Percentiles rank a stretch among this genome's conserved stretches.
Evolutionary conservation across 2,113 vertebrate species (phyloP).

Genomic region (Telmatochromis sp.): DNA sequence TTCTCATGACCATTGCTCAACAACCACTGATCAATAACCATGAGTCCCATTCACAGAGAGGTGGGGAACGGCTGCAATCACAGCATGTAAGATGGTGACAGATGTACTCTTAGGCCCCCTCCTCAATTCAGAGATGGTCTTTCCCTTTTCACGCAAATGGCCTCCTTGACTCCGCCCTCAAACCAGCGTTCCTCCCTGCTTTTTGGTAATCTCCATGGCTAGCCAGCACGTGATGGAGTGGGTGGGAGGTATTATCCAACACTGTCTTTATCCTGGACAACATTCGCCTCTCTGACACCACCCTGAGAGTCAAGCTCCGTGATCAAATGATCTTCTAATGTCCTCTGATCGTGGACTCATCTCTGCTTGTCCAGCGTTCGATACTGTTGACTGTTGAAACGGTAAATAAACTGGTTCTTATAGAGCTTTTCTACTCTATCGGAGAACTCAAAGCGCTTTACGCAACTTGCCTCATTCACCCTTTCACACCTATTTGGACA

Average conservation of each 20-base stretch:
- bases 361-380: not conserved
- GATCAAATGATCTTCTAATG: not conserved
- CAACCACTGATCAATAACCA: fast-evolving
- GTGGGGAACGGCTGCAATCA: fast-evolving
- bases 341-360: not conserved
- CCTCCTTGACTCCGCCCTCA: not conserved
- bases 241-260: not conserved
- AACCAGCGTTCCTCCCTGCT: not conserved
- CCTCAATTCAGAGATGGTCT: fast-evolving
- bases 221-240: fast-evolving
- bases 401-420: not conserved
- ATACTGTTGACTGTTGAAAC: fast-evolving
- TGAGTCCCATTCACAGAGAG: not conserved
- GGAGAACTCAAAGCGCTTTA: fast-evolving
- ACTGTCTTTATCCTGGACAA: not conserved
- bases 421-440: not conserved
- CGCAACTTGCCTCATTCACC: not conserved
- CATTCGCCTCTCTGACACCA: not conserved
- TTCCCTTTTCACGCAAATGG: not conserved
- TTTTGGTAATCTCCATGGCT: not conserved
- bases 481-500: not conserved
- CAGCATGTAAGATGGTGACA: not conserved
- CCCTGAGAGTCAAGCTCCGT: not conserved
- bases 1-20: not conserved
- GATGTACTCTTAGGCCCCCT: fast-evolving